Percentiles rank a stretch among this genome's conserved stretches.
phyloP scores from a whole-genome alignment of 2,888 invertebrate species.

The Hedya salicella region DNA sequence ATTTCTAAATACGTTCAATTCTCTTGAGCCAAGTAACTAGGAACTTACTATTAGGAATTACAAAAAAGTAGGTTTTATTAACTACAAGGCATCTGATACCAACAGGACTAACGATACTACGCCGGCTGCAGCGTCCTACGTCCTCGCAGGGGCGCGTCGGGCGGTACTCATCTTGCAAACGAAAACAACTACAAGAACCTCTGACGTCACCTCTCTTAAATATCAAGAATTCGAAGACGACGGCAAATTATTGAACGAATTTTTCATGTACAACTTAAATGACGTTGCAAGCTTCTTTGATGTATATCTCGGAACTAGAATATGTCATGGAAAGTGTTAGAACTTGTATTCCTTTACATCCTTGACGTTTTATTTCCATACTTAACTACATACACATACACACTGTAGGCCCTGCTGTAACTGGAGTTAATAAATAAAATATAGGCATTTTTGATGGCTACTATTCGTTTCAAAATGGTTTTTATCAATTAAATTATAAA shows the following conservation, averaged over 20 bases:
- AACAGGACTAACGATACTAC: neutral
- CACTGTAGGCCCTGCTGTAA: too few species aligned
- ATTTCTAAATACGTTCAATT: too few species aligned
- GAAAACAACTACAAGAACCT: neutral
- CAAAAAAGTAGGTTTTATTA: too few species aligned
- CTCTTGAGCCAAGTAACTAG: too few species aligned
- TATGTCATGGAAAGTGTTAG: constrained; percentile 13
- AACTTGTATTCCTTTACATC: neutral
- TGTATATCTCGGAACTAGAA: constrained; percentile 18
- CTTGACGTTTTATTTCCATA: neutral
- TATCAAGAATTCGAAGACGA: constrained; percentile 26
- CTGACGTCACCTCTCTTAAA: constrained; percentile 10
- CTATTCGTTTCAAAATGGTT: too few species aligned
- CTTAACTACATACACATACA: too few species aligned
- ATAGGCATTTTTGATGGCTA: too few species aligned
- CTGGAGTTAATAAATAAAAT: too few species aligned
- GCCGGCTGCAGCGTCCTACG: constrained; percentile 3
- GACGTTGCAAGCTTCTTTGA: constrained; percentile 22
- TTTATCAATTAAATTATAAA: too few species aligned
- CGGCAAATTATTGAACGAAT: constrained; percentile 10
- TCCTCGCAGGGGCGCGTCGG: neutral
- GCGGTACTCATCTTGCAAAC: constrained; percentile 12
- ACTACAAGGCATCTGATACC: neutral
- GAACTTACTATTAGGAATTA: neutral
- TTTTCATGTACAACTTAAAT: constrained; percentile 29